Base-by-base conservation (phyloP, 2,113 vertebrate species). In the Calypte anna region DNA sequence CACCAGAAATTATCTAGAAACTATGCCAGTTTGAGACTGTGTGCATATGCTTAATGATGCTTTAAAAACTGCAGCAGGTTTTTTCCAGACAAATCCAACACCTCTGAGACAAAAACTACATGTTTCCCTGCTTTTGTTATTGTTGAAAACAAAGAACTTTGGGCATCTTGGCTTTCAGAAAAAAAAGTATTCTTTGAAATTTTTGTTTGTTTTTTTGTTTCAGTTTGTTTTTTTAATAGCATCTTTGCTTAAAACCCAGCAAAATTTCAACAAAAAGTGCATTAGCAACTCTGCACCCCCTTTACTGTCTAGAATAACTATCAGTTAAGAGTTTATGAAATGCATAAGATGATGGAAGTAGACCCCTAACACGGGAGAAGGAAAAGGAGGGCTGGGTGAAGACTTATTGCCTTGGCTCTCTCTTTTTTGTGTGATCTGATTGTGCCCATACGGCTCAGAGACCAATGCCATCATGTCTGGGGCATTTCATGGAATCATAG, bases 341-440 rank as follows among this genome's bases (percentile, higher is more conserved):
- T 20, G 4, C 46, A 48, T 48, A 20, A 9, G 46, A 10, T 48
- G 46, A 9, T 48, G 20, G 22, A 48, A 48, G 46, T 48, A 48
- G 19, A 48, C 20, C 46, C 21, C 46, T 48, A 21, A 9, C 3
- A 24, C 6, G 10, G 24, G 23, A n/a, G 33, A 75, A 89, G 28
- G 28, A 72, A 51, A 38, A 58, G 36, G 46, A 38, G 24, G 9
- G 13, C 12, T 86, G 44, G 7, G 15, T 72, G 51, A 53, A 86
- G 8, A 11, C 7, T 77, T 58, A 6, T n/a, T 0, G 0, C 36
- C 82, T 82, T 82, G 53, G 7, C 6, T 68, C 10, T 68, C 8
- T 59, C 12, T 4, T 1, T 8, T n/a, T n/a, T 36, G 14, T 44
- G 36, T 30, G 18, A n/a, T 30, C 30, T 40, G 46, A 14, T 36